phyloP scores from a whole-genome alignment of 2,888 invertebrate species.

The Sesia apiformis region DNA sequence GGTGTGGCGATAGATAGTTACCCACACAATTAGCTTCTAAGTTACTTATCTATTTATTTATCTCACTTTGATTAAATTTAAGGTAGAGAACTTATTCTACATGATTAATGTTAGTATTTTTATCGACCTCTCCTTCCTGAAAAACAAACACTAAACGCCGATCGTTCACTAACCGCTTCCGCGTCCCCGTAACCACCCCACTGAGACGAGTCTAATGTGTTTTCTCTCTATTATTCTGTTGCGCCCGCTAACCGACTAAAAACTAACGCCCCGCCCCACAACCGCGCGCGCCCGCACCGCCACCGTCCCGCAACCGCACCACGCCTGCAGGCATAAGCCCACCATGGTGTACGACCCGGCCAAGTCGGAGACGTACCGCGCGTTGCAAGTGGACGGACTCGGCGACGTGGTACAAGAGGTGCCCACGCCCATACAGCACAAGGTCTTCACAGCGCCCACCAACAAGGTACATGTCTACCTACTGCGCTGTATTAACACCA shows the following conservation, averaged over 20 bases:
- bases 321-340: conserved; percentile 73
- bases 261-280: conserved; percentile 49
- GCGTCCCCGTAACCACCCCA: conserved; percentile 30
- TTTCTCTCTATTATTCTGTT: conserved; percentile 43
- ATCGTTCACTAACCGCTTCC: conserved; percentile 47
- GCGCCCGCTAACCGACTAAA: conserved; percentile 72
- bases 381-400: conserved; percentile 84
- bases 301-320: conserved; percentile 11
- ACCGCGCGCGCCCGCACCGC: conserved; percentile 16
- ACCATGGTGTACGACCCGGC: conserved; percentile 88
- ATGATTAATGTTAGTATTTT: conserved; percentile 82
- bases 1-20: conserved; percentile 24
- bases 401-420: conserved; percentile 81
- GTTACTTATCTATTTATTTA: conserved; percentile 1
- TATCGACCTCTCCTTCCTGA: conserved; percentile 88
- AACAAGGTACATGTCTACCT: conserved; percentile 57
- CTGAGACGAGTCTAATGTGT: conserved; percentile 44
- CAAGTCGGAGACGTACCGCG: conserved; percentile 91
- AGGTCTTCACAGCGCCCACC: conserved; percentile 82
- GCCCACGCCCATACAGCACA: conserved; percentile 80
- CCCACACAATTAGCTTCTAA: conserved; percentile 4
- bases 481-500: background rate
- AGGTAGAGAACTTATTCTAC: conserved; percentile 58
- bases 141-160: conserved; percentile 70
- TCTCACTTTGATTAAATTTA: conserved; percentile 24